Percentiles rank a stretch among this genome's conserved stretches.
These are phyloP conservation scores for Leguminivora glycinivorella DNA, from an alignment of 1,140 invertebrate genomes.

Conservation along the genomic window DNA sequence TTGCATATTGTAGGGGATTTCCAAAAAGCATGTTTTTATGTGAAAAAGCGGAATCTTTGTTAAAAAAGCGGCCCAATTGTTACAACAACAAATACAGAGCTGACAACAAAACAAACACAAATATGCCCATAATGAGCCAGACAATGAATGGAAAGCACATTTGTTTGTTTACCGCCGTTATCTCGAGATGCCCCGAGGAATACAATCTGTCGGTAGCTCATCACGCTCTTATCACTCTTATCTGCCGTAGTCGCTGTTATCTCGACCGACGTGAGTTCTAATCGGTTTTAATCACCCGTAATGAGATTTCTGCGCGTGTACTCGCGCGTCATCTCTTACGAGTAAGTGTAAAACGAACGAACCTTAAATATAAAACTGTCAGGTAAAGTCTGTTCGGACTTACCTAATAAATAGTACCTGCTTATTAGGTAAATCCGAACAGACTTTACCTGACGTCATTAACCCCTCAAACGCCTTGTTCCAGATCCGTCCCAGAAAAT, in stretches of 20 bases:
- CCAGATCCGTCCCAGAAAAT: too few relatives aligned
- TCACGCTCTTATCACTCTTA: slow-evolving; percentile 13
- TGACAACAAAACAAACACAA: slow-evolving; percentile 1
- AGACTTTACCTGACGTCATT: too few relatives aligned
- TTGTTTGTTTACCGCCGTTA: slow-evolving; percentile 26
- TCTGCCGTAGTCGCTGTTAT: slow-evolving; percentile 3
- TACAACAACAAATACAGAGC: not conserved
- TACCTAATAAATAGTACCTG: too few relatives aligned
- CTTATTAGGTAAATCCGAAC: too few relatives aligned
- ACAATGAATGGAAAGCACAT: slow-evolving; percentile 17
- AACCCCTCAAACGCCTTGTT: too few relatives aligned
- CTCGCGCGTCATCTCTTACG: too few relatives aligned
- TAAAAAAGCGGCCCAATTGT: not conserved
- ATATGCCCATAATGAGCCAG: not conserved
- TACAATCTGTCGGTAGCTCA: slow-evolving; percentile 10
- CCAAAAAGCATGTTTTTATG: too few relatives aligned
- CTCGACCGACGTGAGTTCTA: not conserved
- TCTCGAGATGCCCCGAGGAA: slow-evolving; percentile 16
- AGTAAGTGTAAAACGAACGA: too few relatives aligned
- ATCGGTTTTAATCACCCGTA: slow-evolving; percentile 13
- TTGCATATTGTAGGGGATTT: too few relatives aligned
- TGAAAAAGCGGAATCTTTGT: not conserved
- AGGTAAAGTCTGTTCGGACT: too few relatives aligned
- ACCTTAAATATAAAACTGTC: too few relatives aligned
- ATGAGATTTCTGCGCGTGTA: not conserved